phyloP scores from a whole-genome alignment of 2,888 invertebrate genomes.

The Branchipolynoe longqiensis region DNA sequence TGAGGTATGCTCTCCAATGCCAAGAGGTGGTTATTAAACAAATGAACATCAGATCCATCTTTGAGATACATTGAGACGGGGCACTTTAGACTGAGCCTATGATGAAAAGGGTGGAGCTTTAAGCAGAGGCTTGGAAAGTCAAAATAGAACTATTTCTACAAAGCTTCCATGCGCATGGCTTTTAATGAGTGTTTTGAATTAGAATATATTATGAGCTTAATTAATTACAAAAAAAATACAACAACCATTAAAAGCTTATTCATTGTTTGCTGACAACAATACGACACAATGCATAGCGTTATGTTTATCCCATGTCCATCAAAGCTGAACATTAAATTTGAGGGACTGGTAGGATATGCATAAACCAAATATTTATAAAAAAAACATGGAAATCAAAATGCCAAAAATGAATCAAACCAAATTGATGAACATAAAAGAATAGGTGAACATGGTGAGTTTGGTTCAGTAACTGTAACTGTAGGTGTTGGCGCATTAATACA shows the following conservation, averaged over 20 bases:
- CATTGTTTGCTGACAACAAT: too few relatives aligned
- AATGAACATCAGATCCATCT: too few relatives aligned
- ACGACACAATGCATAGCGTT: too few relatives aligned
- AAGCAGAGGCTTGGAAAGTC: neutral
- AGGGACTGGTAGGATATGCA: neutral
- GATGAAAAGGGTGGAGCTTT: slow-evolving; percentile 19
- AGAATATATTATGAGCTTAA: too few relatives aligned
- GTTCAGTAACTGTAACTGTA: too few relatives aligned
- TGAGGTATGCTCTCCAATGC: neutral
- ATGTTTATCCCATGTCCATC: too few relatives aligned
- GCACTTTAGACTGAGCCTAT: slow-evolving; percentile 49
- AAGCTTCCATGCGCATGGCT: slow-evolving; percentile 31
- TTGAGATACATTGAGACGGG: slow-evolving; percentile 38
- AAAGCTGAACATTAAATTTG: neutral
- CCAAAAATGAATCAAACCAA: too few relatives aligned
- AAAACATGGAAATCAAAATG: neutral
- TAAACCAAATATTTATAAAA: neutral
- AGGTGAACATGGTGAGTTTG: neutral
- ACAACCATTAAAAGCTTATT: too few relatives aligned
- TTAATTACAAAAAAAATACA: too few relatives aligned
- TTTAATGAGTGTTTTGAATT: too few relatives aligned
- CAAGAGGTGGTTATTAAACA: neutral
- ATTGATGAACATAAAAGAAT: too few relatives aligned
- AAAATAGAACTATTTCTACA: slow-evolving; percentile 17
- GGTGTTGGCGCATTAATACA: too few relatives aligned